A percentile compares a stretch with the other conserved stretches of the same genome.
Conservation (phyloP, 2,797 vertebrate genomes). For the Argya squamiceps region DNA sequence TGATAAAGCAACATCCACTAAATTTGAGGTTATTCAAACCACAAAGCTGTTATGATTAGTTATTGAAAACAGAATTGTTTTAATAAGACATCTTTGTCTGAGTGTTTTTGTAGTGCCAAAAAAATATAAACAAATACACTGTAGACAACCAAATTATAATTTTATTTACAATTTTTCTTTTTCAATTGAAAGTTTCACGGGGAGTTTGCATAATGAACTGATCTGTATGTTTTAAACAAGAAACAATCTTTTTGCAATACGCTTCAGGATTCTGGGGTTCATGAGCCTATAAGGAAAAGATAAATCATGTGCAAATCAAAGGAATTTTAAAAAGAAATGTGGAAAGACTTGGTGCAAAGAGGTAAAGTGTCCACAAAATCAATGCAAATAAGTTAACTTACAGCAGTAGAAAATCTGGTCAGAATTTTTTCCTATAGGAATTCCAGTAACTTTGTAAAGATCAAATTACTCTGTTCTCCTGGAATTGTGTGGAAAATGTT, state of each 20-base stretch:
- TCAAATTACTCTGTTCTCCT: background rate
- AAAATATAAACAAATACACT: background rate
- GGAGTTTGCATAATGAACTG: background rate
- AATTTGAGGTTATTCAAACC: background rate
- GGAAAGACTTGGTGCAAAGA: background rate
- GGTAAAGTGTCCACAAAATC: background rate
- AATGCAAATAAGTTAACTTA: background rate
- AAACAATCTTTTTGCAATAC: background rate
- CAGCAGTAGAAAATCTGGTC: background rate
- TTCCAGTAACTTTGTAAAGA: constrained; percentile 6
- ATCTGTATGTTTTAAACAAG: background rate
- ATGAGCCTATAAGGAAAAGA: background rate
- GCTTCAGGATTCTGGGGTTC: background rate
- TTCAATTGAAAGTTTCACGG: background rate
- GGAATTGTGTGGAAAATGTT: background rate
- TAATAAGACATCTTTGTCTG: background rate
- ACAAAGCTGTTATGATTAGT: background rate
- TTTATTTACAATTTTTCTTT: background rate
- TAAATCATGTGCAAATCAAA: background rate
- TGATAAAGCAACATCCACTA: background rate
- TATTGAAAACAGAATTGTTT: background rate
- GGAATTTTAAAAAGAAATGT: background rate
- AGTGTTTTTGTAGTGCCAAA: background rate
- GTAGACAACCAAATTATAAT: background rate
- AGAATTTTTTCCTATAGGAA: background rate